Evolutionary conservation across 2,113 vertebrate genomes (phyloP).

Genomic region (Mungos mungo): DNA sequence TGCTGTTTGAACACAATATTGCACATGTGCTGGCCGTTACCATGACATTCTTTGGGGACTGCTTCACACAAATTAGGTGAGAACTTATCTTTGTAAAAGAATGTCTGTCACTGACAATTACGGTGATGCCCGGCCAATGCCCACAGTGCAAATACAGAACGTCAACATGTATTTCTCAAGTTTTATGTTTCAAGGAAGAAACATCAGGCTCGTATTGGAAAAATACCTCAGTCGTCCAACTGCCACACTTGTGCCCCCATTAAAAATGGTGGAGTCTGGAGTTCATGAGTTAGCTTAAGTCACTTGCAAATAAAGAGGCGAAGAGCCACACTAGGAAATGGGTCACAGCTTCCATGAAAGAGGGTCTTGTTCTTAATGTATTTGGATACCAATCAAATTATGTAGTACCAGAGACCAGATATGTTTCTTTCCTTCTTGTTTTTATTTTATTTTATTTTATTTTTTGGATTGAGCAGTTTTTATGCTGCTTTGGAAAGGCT

Average conservation of each 20-base stretch:
- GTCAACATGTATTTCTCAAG: slow-evolving; percentile 59
- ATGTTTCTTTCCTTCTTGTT: no score
- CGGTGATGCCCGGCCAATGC: slow-evolving; percentile 39
- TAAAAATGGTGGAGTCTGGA: not conserved
- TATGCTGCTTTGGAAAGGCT: slow-evolving; percentile 1
- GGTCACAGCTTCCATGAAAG: not conserved
- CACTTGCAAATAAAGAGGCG: not conserved
- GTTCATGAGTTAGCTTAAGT: not conserved
- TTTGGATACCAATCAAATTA: slow-evolving; percentile 49
- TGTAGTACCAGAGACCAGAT: not conserved
- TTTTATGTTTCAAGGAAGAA: slow-evolving; percentile 52
- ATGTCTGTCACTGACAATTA: slow-evolving; percentile 72
- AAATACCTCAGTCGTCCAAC: not conserved
- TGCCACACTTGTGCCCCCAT: not conserved
- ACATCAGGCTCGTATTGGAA: not conserved
- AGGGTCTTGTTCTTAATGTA: slow-evolving; percentile 42
- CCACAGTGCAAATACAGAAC: slow-evolving; percentile 8
- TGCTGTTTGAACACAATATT: slow-evolving; percentile 61
- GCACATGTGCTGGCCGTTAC: slow-evolving; percentile 41
- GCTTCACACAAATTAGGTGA: slow-evolving; percentile 70
- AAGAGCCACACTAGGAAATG: not conserved
- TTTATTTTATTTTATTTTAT: not conserved
- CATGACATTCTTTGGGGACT: slow-evolving; percentile 57
- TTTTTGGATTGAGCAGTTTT: not conserved
- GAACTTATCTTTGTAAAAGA: slow-evolving; percentile 71